These are phyloP conservation scores for Pogonomyrmex californicus DNA, from an alignment of 1,140 invertebrate species.

Conservation along the genomic window DNA sequence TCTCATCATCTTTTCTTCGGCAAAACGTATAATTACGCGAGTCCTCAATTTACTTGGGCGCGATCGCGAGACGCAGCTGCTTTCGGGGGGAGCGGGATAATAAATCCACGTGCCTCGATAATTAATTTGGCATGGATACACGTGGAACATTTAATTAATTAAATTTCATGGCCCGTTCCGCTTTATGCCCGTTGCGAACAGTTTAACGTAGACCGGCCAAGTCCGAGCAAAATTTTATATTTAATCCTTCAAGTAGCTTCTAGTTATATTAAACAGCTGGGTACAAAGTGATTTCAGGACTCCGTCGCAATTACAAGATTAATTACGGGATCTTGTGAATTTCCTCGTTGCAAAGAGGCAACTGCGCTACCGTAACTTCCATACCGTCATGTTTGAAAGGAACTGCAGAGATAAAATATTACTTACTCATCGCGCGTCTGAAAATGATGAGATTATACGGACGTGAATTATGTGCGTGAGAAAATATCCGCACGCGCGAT, in stretches of 20 bases:
- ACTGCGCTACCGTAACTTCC: not conserved
- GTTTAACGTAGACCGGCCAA: not conserved
- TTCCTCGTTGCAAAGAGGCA: not conserved
- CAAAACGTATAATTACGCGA: slow-evolving; percentile 44
- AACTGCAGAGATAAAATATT: not conserved
- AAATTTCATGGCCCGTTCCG: not conserved
- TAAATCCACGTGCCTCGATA: slow-evolving; percentile 36
- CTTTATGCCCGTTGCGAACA: not conserved
- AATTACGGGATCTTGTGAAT: not conserved
- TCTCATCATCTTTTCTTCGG: slow-evolving; percentile 19
- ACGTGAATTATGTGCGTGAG: slow-evolving; percentile 7
- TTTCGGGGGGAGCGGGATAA: slow-evolving; percentile 1
- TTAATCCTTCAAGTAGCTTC: not conserved
- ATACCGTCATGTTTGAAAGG: not conserved
- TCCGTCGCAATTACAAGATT: not conserved
- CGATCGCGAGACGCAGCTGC: slow-evolving; percentile 32
- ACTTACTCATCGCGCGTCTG: not conserved
- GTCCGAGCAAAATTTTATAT: not conserved
- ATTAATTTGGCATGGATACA: slow-evolving; percentile 36
- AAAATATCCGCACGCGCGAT: slow-evolving; percentile 24
- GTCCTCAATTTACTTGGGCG: slow-evolving; percentile 39
- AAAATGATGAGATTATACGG: not conserved
- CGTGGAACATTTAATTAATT: slow-evolving; percentile 55
- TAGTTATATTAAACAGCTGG: not conserved
- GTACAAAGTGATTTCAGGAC: slow-evolving; percentile 2